Evolutionary conservation across 2,888 invertebrate species (phyloP).

Genomic region (Drosophila infuscata): DNA sequence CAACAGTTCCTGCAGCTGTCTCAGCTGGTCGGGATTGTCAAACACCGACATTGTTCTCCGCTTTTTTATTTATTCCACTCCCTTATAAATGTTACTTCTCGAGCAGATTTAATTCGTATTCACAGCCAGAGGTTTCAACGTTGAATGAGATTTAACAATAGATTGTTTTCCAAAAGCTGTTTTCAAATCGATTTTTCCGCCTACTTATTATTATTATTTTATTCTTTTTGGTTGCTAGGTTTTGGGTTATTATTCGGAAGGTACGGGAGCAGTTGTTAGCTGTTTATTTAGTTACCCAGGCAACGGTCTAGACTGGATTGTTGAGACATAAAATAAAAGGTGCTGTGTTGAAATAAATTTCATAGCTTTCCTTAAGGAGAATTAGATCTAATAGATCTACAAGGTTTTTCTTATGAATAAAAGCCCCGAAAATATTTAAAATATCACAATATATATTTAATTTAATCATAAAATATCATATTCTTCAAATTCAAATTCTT

Average conservation of each 20-base stretch:
- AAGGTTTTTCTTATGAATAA: neutral
- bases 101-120: conserved; percentile 3
- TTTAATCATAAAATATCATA: neutral
- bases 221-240: conserved; percentile 4
- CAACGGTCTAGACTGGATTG: conserved; percentile 23
- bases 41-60: conserved; percentile 80
- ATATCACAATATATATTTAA: neutral
- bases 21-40: conserved; percentile 80
- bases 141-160: conserved; percentile 31
- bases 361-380: neutral
- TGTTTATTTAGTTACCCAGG: conserved; percentile 57
- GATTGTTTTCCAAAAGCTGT: conserved; percentile 1
- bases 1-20: conserved; percentile 76
- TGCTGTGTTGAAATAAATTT: neutral
- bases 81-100: conserved; percentile 6
- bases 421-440: neutral
- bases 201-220: conserved; percentile 33
- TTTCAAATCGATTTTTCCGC: conserved; percentile 50
- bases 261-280: conserved; percentile 21
- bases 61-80: conserved; percentile 4
- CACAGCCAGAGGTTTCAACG: conserved; percentile 18
- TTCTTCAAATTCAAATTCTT: too few relatives aligned
- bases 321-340: neutral
- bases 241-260: neutral
- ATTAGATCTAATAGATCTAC: neutral